A percentile compares a stretch with the other conserved stretches of the same genome.
Conservation (phyloP, 2,888 invertebrate species). For the Tachystola acroxantha region DNA sequence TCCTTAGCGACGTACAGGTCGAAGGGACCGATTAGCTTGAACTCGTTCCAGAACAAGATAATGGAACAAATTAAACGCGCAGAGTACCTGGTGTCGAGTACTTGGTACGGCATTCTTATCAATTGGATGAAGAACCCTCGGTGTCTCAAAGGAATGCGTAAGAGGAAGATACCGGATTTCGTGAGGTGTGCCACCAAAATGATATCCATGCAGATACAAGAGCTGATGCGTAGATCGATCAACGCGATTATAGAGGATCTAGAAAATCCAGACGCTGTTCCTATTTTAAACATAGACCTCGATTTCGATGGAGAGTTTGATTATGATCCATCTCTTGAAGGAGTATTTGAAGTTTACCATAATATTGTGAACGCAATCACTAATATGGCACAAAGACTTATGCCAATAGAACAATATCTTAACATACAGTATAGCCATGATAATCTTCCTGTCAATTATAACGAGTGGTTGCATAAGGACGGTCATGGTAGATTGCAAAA, state of each 20-base stretch:
- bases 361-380: constrained; percentile 77
- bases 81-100: constrained; percentile 62
- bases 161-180: constrained; percentile 53
- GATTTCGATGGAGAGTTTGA: constrained; percentile 74
- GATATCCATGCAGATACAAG: constrained; percentile 80
- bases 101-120: constrained; percentile 62
- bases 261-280: constrained; percentile 71
- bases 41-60: constrained; percentile 45
- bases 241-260: constrained; percentile 79
- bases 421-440: constrained; percentile 56
- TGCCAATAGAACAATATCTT: constrained; percentile 76
- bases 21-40: constrained; percentile 53
- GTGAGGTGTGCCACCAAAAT: constrained; percentile 63
- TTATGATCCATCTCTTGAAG: constrained; percentile 78
- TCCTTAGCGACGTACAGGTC: constrained; percentile 66
- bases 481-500: constrained; percentile 69
- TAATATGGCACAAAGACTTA: constrained; percentile 76
- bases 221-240: constrained; percentile 82
- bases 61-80: constrained; percentile 59
- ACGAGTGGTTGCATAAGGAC: constrained; percentile 74
- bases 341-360: constrained; percentile 77
- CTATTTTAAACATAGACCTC: constrained; percentile 79
- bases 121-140: constrained; percentile 70
- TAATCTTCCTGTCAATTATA: constrained; percentile 77
- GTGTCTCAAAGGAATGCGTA: constrained; percentile 57